A percentile compares a stretch with the other conserved stretches of the same genome.
These are phyloP conservation scores for Philantomba maxwellii DNA, from an alignment of 2,113 vertebrate species.

Conservation along the genomic window DNA sequence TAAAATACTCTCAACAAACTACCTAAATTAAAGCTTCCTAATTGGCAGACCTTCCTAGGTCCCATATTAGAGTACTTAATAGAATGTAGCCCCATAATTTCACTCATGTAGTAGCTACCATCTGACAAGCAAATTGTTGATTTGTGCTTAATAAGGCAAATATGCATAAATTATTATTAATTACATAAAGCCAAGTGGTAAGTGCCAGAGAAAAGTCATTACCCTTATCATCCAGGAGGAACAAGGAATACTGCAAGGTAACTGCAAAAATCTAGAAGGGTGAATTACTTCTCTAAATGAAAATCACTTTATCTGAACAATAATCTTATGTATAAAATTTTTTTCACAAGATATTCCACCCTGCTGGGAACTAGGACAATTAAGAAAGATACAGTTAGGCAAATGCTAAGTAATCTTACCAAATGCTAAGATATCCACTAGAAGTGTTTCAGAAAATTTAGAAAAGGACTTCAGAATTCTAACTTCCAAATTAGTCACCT, in stretches of 20 bases:
- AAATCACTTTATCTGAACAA: slow-evolving; percentile 17
- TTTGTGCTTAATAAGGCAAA: slow-evolving; percentile 55
- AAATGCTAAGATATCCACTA: neutral
- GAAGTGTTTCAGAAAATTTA: slow-evolving; percentile 23
- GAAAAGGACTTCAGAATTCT: slow-evolving; percentile 21
- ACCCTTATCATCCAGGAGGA: slow-evolving; percentile 36
- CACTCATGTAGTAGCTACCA: slow-evolving; percentile 16
- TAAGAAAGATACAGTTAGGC: slow-evolving; percentile 29
- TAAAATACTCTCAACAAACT: slow-evolving; percentile 17
- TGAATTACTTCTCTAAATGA: slow-evolving; percentile 24
- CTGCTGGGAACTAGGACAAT: slow-evolving; percentile 1
- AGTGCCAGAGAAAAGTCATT: slow-evolving; percentile 28
- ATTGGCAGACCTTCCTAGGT: neutral
- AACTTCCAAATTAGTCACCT: neutral
- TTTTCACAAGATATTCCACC: neutral
- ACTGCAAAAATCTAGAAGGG: slow-evolving; percentile 21
- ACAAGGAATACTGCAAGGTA: slow-evolving; percentile 21
- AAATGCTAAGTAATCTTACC: slow-evolving; percentile 32
- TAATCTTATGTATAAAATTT: neutral
- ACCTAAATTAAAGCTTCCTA: slow-evolving; percentile 18
- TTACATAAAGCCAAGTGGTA: slow-evolving; percentile 51
- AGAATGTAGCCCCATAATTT: slow-evolving; percentile 23
- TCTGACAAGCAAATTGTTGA: slow-evolving; percentile 47
- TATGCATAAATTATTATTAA: slow-evolving; percentile 57
- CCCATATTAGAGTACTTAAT: neutral